Evolutionary conservation across 1,140 invertebrate species (phyloP), one percentile per base, ranked within the genome.

Genomic region (Plodia interpunctella): DNA sequence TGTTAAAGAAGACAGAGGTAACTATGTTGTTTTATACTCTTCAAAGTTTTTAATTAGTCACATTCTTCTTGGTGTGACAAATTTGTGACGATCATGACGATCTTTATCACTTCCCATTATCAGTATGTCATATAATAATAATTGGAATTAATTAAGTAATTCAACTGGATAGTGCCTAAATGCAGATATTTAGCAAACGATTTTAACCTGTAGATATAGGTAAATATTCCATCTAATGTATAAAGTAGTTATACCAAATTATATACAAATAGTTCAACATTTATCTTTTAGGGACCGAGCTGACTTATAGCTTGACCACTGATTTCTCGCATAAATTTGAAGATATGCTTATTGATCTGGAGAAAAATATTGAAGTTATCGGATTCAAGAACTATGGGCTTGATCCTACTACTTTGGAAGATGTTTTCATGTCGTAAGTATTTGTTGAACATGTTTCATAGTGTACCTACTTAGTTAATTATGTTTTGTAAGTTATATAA

Each of bases 381-480:
- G 93, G 93, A 1, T 92, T 96, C 57, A 91, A 89, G 80, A 90
- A 90, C 69, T 92, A 91, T 67, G 91, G 91, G 5, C 82, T 96
- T 15, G 93, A 95, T 0, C 91, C 96, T 2, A 96, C 96, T 13
- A 97, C 96, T 0, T 91, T 97, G 72, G 96, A 97, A 85, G 95
- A 97, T 91, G 96, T 97, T 3, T 97, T 97, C 82, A 90, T 97
- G 68, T 95, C 93, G 95, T 96, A 91, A 85, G 90, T 84, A 58
- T 30, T 54, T 32, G 4, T 32, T 10, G 10, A 11, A 32, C 30
- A 1, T 32, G 3, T 32, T 10, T n/a, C n/a, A n/a, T n/a, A n/a
- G n/a, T n/a, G n/a, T n/a, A n/a, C n/a, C n/a, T n/a, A n/a, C n/a
- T n/a, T n/a, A n/a, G n/a, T n/a, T n/a, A n/a, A n/a, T n/a, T n/a